Percentiles rank a stretch among this genome's conserved stretches.
phyloP scores from a whole-genome alignment of 1,140 invertebrate species.

The Belonocnema kinseyi region DNA sequence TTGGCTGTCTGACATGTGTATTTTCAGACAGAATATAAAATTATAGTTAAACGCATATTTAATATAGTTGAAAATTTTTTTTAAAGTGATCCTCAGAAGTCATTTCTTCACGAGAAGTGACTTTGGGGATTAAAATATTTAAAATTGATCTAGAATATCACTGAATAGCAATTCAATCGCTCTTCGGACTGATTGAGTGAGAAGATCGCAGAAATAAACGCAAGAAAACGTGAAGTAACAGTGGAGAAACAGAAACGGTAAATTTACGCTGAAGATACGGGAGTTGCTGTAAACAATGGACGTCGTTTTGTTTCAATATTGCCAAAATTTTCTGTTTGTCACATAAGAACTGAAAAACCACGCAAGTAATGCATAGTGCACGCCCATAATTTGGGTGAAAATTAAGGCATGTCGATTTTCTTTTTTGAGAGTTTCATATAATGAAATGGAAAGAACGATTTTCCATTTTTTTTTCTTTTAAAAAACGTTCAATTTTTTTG shows the following conservation, averaged over 20 bases:
- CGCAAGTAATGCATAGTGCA: slow-evolving; percentile 37
- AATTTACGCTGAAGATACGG: slow-evolving; percentile 47
- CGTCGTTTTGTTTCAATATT: slow-evolving; percentile 56
- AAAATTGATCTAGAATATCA: too few relatives aligned
- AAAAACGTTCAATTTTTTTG: not conserved
- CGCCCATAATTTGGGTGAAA: slow-evolving; percentile 48
- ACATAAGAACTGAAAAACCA: slow-evolving; percentile 43
- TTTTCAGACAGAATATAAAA: too few relatives aligned
- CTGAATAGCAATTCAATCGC: slow-evolving; percentile 48
- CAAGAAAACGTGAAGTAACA: slow-evolving; percentile 34
- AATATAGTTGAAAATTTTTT: too few relatives aligned
- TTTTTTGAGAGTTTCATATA: slow-evolving; percentile 48
- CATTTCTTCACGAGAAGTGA: too few relatives aligned
- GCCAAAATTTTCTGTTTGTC: slow-evolving; percentile 51
- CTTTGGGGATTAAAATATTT: too few relatives aligned
- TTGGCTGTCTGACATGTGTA: too few relatives aligned
- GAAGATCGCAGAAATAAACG: slow-evolving; percentile 21
- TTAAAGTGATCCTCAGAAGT: too few relatives aligned
- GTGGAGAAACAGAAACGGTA: slow-evolving; percentile 36
- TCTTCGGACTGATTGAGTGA: slow-evolving; percentile 38
- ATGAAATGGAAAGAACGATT: slow-evolving; percentile 51
- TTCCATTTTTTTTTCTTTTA: slow-evolving; percentile 38
- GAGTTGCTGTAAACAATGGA: slow-evolving; percentile 46
- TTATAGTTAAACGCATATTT: too few relatives aligned
- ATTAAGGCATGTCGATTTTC: slow-evolving; percentile 52